These are phyloP conservation scores for Scophthalmus maximus DNA, from an alignment of 2,113 vertebrate species.

Conservation along the genomic window DNA sequence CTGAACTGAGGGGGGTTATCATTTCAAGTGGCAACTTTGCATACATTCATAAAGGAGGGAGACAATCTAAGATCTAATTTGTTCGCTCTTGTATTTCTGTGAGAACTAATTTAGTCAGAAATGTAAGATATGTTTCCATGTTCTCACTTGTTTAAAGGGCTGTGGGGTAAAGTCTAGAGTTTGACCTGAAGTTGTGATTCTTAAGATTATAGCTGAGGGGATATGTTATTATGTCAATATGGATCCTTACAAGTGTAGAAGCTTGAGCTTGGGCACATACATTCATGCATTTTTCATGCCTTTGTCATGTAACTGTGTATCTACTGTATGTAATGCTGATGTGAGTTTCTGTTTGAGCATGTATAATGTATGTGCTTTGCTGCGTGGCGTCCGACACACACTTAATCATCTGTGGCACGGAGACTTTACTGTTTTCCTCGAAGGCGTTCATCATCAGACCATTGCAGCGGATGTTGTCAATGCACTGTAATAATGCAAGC, in stretches of 20 bases:
- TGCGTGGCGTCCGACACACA: slow-evolving; percentile 73
- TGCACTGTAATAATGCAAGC: slow-evolving; percentile 84
- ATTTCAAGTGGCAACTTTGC: background rate
- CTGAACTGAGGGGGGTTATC: background rate
- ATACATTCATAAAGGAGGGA: background rate
- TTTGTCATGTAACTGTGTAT: slow-evolving; percentile 8
- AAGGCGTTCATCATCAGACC: slow-evolving; percentile 99
- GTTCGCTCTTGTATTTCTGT: background rate
- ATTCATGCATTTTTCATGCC: background rate
- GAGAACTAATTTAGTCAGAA: background rate
- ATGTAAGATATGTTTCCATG: background rate
- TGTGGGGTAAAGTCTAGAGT: background rate
- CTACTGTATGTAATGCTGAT: background rate
- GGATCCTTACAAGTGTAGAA: background rate
- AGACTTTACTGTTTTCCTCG: slow-evolving; percentile 97
- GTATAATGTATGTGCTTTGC: slow-evolving; percentile 20
- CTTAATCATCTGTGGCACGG: slow-evolving; percentile 99
- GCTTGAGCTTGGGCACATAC: background rate
- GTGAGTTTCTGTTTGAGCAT: slow-evolving; percentile 18
- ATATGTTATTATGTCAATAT: background rate
- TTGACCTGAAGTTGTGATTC: too few relatives aligned
- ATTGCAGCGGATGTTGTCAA: slow-evolving; percentile 98
- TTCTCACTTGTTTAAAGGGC: background rate
- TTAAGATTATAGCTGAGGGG: background rate
- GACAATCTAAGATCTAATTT: too few relatives aligned